Base-by-base conservation (phyloP, 2,888 invertebrate species). In the Leuctra nigra region DNA sequence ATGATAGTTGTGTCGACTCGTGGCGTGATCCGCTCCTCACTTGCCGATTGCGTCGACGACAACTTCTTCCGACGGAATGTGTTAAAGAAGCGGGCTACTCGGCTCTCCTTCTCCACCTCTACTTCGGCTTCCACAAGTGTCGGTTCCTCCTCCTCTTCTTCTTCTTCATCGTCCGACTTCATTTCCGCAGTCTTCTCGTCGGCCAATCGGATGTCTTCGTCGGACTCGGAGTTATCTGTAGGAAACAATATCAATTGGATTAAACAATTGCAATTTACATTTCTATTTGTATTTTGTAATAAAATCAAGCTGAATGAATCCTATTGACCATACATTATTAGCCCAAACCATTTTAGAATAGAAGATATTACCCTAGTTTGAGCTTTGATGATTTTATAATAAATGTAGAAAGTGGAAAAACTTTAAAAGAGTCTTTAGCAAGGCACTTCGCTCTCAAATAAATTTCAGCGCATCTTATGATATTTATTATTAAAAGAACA, bases 11-110 rank as follows among this genome's bases (percentile, higher is more conserved):
- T 41, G 20, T 41, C 20, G 4, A 41, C 11, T 20, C 20, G 14
- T 4, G 7, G 6, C 4, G 38, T n/a, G n/a, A 38, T 9, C 16
- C 38, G 3, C 14, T 23, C 22, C 14, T 47, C 47, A 33, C 18
- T 48, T 29, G 20, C 48, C 4, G 48, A 48, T 18, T 48, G 48
- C 2, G 54, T 24, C 7, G 55, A 18, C 23, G 55, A 33, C 2
- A 9, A 18, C 23, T 46, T 46, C 44, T 39, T 47, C 18, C 56
- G 53, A 11, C 54, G 38, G 24, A 59, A 44, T 9, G 54, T 29
- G 35, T 35, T 56, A 20, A 59, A 54, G 44, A 59, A 56, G 7
- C 56, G 24, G 4, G 53, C 24, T n/a, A 59, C 48, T 46, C 56
- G 36, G 14, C 59, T 39, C 41, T 56, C 54, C 16, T 7, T 4